These are phyloP conservation scores for Probaryconus sp. DNA, from an alignment of 1,140 invertebrate species.

Conservation along the genomic window DNA sequence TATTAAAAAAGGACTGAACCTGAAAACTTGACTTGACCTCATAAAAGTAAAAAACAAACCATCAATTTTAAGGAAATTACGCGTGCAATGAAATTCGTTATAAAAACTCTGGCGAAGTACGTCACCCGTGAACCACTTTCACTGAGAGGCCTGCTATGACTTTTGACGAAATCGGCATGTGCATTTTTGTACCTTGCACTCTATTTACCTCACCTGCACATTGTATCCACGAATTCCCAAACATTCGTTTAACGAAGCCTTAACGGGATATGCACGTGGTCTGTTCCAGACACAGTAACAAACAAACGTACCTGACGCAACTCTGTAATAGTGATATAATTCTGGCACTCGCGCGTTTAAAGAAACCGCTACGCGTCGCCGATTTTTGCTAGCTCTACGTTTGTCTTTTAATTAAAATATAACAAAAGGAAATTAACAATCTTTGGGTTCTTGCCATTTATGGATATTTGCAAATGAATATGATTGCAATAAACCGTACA, in stretches of 20 bases:
- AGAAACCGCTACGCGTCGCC: slow-evolving; percentile 10
- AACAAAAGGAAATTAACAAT: background rate
- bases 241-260: slow-evolving; percentile 17
- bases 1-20: too few species aligned
- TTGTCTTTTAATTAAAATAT: too few species aligned
- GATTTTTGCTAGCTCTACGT: slow-evolving; percentile 6
- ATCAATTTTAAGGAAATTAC: slow-evolving; percentile 1
- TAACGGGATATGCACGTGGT: slow-evolving; percentile 29
- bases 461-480: too few species aligned
- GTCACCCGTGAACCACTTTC: slow-evolving; percentile 48
- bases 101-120: slow-evolving; percentile 27
- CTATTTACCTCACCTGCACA: background rate
- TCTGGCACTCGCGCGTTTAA: slow-evolving; percentile 20
- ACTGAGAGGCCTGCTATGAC: slow-evolving; percentile 46
- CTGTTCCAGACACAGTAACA: too few species aligned
- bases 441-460: too few species aligned
- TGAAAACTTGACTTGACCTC: too few species aligned
- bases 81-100: slow-evolving; percentile 6
- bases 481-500: too few species aligned
- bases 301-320: slow-evolving; percentile 32
- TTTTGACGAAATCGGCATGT: slow-evolving; percentile 51
- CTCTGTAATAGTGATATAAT: slow-evolving; percentile 44
- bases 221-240: background rate
- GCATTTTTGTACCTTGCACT: slow-evolving; percentile 37
- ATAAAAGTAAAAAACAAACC: too few species aligned